These are phyloP conservation scores for Catharus minimus DNA, from an alignment of 2,113 vertebrate genomes.

Conservation along the genomic window DNA sequence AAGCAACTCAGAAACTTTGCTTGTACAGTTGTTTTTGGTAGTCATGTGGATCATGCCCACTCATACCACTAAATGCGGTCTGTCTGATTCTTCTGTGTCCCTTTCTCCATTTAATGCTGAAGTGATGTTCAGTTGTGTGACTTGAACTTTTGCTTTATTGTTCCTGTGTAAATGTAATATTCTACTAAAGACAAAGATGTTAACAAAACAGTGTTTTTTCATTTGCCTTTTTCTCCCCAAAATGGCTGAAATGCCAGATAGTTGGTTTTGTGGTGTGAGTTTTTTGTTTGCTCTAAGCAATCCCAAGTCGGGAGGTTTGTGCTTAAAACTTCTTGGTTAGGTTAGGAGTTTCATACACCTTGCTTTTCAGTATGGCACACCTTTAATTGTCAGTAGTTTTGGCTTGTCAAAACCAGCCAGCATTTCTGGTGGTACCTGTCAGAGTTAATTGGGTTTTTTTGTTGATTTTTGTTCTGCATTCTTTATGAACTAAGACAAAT, in stretches of 20 bases:
- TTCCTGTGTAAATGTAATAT: neutral
- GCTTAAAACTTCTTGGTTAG: neutral
- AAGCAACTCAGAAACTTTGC: neutral
- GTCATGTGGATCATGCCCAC: fast-evolving
- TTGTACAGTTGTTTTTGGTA: neutral
- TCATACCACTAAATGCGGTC: neutral
- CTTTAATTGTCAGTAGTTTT: neutral
- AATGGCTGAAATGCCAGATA: neutral
- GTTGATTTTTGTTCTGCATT: neutral
- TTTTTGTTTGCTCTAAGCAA: neutral
- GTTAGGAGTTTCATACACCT: neutral
- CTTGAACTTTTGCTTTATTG: neutral
- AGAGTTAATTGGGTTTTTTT: neutral
- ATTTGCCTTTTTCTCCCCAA: neutral
- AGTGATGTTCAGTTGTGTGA: fast-evolving
- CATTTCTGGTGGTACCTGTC: neutral
- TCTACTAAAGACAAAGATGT: neutral
- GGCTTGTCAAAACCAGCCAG: neutral
- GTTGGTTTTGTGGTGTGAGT: neutral
- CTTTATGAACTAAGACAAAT: neutral
- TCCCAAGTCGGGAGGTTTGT: neutral
- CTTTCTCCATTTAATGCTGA: neutral
- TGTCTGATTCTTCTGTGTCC: fast-evolving
- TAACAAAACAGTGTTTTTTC: neutral
- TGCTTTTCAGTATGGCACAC: neutral